These are phyloP conservation scores for Argynnis bischoffii DNA, from an alignment of 2,888 invertebrate genomes.

Conservation along the genomic window DNA sequence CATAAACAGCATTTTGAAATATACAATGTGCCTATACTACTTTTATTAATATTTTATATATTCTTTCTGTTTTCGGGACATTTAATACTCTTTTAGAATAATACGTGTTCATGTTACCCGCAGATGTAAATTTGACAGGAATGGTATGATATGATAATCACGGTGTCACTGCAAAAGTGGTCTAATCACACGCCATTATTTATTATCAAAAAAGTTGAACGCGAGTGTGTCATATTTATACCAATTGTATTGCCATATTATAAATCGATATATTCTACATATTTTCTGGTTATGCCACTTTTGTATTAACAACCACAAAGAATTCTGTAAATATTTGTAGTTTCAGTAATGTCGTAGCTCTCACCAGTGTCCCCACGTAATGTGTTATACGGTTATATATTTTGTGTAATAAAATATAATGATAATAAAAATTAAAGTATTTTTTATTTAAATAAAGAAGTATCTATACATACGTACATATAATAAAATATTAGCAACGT, in stretches of 20 bases:
- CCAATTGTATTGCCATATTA: slow-evolving; percentile 21
- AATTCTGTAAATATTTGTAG: slow-evolving; percentile 67
- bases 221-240: slow-evolving; percentile 19
- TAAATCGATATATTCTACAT: slow-evolving; percentile 15
- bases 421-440: slow-evolving; percentile 51
- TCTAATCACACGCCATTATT: slow-evolving; percentile 2
- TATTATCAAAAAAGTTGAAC: slow-evolving; percentile 4
- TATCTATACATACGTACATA: no score
- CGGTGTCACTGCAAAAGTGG: slow-evolving; percentile 17
- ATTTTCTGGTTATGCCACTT: slow-evolving; percentile 19
- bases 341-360: slow-evolving; percentile 70
- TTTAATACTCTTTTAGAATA: slow-evolving; percentile 30
- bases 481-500: no score
- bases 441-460: neutral
- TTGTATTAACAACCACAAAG: slow-evolving; percentile 18
- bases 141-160: slow-evolving; percentile 7
- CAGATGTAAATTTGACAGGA: slow-evolving; percentile 17
- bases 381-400: slow-evolving; percentile 59
- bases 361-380: slow-evolving; percentile 71
- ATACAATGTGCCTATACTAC: slow-evolving; percentile 42
- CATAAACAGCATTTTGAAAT: slow-evolving; percentile 38
- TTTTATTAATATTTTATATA: slow-evolving; percentile 38
- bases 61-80: slow-evolving; percentile 37
- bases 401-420: slow-evolving; percentile 66
- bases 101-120: slow-evolving; percentile 38